Evolutionary conservation across 2,113 vertebrate species (phyloP), one percentile per base, ranked within the genome.

Genomic region (Poeciliopsis prolifica): DNA sequence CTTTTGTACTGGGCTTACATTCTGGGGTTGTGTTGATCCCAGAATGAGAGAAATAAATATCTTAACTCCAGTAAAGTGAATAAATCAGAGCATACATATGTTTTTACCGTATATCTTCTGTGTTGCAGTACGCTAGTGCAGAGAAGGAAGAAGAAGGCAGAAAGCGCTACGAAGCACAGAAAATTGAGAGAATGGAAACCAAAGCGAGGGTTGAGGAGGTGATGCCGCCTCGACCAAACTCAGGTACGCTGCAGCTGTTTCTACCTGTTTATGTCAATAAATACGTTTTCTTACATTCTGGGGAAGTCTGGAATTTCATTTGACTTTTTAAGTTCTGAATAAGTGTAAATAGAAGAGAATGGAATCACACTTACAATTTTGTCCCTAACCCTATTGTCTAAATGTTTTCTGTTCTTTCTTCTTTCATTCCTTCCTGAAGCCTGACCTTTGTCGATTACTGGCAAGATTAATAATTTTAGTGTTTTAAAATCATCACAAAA

Each of bases 151-250:
- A 97, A 0, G 95, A 96, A 78, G 97, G 97, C 51, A 96, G 86
- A 75, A 96, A 96, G 79, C 96, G 97, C 48, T 98, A 98, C 0
- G 97, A 98, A 65, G 94, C 96, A 70, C 97, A 99, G 90, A 99
- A 98, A 83, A 84, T 95, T 77, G 96, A 96, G 44, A 93, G 98
- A 40, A 81, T 95, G 88, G 95, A 96, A 90, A 97, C 95, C 2
- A 97, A 96, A 85, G 94, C 95, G 63, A 93, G 94, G 81, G 95
- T 94, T 0, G 96, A 95, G 0, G 95, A 96, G 0, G 35, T 94
- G 13, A 89, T 95, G 19, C 81, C 94, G 31, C 91, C 94, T 0
- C 44, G 94, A 61, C 83, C 92, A 58, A 95, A 95, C 77, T 93
- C 95, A 95, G 97, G 98, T 99, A 83, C 8, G 6, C 3, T 15